Evolutionary conservation across 1,140 invertebrate genomes (phyloP), one percentile per base, ranked within the genome.

Genomic region (Aradophagus sp.): DNA sequence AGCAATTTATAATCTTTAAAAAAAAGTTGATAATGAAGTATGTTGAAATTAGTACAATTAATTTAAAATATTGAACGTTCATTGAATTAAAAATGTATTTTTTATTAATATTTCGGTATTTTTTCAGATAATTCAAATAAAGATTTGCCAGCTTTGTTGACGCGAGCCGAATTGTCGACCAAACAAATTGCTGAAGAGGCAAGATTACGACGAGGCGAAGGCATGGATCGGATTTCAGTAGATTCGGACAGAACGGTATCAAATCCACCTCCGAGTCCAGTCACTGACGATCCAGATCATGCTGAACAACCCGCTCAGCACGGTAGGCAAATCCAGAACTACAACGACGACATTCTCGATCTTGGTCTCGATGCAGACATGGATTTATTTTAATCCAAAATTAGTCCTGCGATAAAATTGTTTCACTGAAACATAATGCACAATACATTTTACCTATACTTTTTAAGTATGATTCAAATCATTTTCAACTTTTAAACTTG

Each of bases 191-290:
- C 86, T 10, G 86, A 86, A 68, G 86, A 86, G 66, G 80, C 78
- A 34, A 70, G 87, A 80, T 78, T 85, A n/a, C 79, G 83, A 34
- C 77, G 83, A 10, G 84, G 81, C 3, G 83, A 84, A 66, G 81
- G 79, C 3, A 88, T 81, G 86, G 88, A 87, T 31, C 80, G 80
- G 63, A 81, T 82, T 41, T 73, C 79, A 5, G 50, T 85, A n/a
- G 81, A 83, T 73, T 87, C 87, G 26, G 86, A 86, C 65, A 71
- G 75, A 29, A 84, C 87, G 29, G 89, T 91, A 23, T 91, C 89
- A 2, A 93, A 93, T 84, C 92, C 92, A 14, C 92, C 92, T 8
- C 92, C 92, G 7, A 93, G 91, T 20, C 92, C 92, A 2, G 92
- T 91, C 23, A 93, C 91, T 0, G 90, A 91, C 80, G 88, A 89